Conservation (phyloP, 2,888 invertebrate genomes). For the Rhingia campestris region DNA sequence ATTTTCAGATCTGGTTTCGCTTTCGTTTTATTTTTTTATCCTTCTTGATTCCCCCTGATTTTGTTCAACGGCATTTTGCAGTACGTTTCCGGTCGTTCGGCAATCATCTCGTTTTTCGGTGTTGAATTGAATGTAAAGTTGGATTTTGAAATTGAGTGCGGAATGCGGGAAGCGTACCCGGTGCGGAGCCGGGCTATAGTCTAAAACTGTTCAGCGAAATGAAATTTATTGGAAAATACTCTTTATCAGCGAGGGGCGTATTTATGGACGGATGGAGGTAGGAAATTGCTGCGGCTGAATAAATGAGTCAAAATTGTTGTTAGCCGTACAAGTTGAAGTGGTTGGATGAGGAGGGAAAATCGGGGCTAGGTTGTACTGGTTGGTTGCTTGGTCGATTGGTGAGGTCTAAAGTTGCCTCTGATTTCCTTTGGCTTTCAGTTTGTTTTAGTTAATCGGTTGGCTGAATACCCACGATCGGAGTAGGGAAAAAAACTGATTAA, state of each 20-base stretch:
- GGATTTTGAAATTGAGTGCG: constrained; percentile 54
- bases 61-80: constrained; percentile 19
- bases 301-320: constrained; percentile 64
- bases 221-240: constrained; percentile 70
- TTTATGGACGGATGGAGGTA: neutral
- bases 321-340: constrained; percentile 53
- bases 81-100: constrained; percentile 46
- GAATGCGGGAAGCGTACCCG: constrained; percentile 21
- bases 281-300: constrained; percentile 43
- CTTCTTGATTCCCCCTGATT: neutral
- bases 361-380: neutral
- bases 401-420: constrained; percentile 24
- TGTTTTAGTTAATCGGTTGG: constrained; percentile 48
- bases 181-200: constrained; percentile 5
- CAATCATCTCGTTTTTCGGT: constrained; percentile 62
- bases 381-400: neutral
- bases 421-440: constrained; percentile 36
- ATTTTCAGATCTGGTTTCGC: constrained; percentile 59
- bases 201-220: constrained; percentile 62
- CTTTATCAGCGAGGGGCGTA: constrained; percentile 23
- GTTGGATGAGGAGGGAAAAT: neutral
- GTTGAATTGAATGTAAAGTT: constrained; percentile 73
- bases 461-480: constrained; percentile 23
- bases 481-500: constrained; percentile 41
- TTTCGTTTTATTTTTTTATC: constrained; percentile 7